Base-by-base conservation (phyloP, 2,888 invertebrate species). In the Orthosia incerta region DNA sequence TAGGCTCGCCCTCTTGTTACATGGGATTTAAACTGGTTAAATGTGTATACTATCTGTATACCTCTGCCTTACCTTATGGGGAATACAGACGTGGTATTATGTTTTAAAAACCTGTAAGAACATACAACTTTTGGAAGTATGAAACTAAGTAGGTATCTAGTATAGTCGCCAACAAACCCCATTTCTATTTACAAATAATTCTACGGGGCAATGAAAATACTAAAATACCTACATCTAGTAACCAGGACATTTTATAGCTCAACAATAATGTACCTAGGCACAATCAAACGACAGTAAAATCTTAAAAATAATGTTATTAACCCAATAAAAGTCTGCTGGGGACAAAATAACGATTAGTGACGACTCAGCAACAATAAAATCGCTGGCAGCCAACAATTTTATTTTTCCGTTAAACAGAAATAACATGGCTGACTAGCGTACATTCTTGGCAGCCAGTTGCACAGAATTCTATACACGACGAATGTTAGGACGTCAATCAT, bases 391-490 rank as follows among this genome's bases (percentile, higher is more conserved):
- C 56, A 70, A 75, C 75, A 45, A 65, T 81, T 67, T 84, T 87
- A 88, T 86, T 87, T 84, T 85, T 68, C 64, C 71, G 71, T 84
- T 71, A 75, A 77, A 87, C 89, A 45, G 87, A 89, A 91, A 92
- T 92, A 91, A 86, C 85, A 83, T 85, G 74, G 61, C 84, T 39
- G 87, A 91, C 90, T 90, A 91, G 90, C 86, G 88, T 68, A 83
- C 89, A 93, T 94, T 94, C 93, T 94, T 94, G 94, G 94, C 94
- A 94, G 78, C 86, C 71, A 55, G 46, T 61, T 65, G 80, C 64
- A 71, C 69, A 82, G 82, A 82, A 83, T 86, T 83, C 82, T 86
- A 84, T 86, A 87, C 86, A 84, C 74, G 78, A 74, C 77, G 74
- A 74, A 80, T 72, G 73, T 81, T 74, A 71, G 71, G 62, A 81